These are phyloP conservation scores for Polydrusus pterygomalis DNA, from an alignment of 2,888 invertebrate genomes.

Conservation along the genomic window DNA sequence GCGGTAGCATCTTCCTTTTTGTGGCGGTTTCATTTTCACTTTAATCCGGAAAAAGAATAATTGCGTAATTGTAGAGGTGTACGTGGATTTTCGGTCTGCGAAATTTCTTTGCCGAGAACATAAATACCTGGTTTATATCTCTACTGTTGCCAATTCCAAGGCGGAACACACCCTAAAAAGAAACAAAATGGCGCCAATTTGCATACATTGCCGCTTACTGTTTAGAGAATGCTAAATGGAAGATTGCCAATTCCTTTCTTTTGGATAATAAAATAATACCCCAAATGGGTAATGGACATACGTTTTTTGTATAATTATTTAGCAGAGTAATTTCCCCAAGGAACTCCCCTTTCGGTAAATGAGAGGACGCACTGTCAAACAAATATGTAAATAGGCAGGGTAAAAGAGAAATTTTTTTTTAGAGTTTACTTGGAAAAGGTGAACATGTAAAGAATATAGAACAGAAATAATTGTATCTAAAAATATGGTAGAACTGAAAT, in stretches of 20 bases:
- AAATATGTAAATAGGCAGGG: too few species aligned
- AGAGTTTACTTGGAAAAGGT: too few species aligned
- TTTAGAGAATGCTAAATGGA: conserved; percentile 41
- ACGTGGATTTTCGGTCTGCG: conserved; percentile 48
- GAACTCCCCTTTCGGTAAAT: conserved; percentile 1
- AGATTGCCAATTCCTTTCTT: conserved; percentile 40
- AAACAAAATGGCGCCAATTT: conserved; percentile 39
- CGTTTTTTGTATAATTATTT: conserved; percentile 30
- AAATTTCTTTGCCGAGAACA: conserved; percentile 47
- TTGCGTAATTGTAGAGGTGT: conserved; percentile 58
- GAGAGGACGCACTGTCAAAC: not conserved
- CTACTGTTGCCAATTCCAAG: conserved; percentile 45
- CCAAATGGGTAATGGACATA: conserved; percentile 26
- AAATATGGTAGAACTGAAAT: too few species aligned
- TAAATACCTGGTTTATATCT: conserved; percentile 50
- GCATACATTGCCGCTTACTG: conserved; percentile 39
- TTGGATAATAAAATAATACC: conserved; percentile 26
- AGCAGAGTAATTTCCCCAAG: conserved; percentile 9
- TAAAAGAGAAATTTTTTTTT: too few species aligned
- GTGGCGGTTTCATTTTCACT: conserved; percentile 59
- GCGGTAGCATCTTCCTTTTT: conserved; percentile 56
- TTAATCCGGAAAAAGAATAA: conserved; percentile 58
- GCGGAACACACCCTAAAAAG: conserved; percentile 36
- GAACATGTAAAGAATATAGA: too few species aligned
- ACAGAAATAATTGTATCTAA: too few species aligned